Evolutionary conservation across 2,113 vertebrate genomes (phyloP), one percentile per base, ranked within the genome.

Genomic region (Dromaius novaehollandiae): DNA sequence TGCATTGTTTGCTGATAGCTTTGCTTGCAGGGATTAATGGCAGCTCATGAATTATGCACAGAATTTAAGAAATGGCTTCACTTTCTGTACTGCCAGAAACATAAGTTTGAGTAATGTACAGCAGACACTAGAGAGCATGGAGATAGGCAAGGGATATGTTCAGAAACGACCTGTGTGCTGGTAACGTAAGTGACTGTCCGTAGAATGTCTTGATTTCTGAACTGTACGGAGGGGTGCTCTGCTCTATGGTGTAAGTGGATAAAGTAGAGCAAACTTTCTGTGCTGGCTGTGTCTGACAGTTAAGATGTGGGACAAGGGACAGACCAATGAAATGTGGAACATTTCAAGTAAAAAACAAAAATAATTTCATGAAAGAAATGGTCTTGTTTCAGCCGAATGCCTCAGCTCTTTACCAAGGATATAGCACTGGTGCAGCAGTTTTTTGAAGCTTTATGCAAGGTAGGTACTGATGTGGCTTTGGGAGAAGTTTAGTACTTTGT

Each of bases 381-480:
- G 28, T 94, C 94, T 98, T 97, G 32, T 97, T 98, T 73, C 95
- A 99, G 99, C 94, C 99, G 99, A 89, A 99, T 99, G 99, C 99
- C 99, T 13, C 99, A 99, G 96, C 98, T 99, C 66, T 99, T 99
- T 96, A 99, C 99, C 34, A 99, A 99, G 98, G 99, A 99, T 94
- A 99, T 99, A 91, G 99, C 99, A 20, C 98, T 99, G 55, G 99
- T 99, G 48, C 99, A 99, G 96, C 99, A 99, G 97, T 99, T 99
- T 91, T 99, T 99, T 96, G 99, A 99, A 98, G 99, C 99, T 89
- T 98, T 99, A 75, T 99, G 99, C 90, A 99, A 99, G 99, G 99
- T 99, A 94, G 30, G 98, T 96, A 40, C 81, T 66, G 14, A 26
- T 1, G 5, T 74, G 46, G 4, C 15, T 89, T 92, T 53, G 53